Conservation (phyloP, 2,888 invertebrate species). For the Ophion slaviceki region DNA sequence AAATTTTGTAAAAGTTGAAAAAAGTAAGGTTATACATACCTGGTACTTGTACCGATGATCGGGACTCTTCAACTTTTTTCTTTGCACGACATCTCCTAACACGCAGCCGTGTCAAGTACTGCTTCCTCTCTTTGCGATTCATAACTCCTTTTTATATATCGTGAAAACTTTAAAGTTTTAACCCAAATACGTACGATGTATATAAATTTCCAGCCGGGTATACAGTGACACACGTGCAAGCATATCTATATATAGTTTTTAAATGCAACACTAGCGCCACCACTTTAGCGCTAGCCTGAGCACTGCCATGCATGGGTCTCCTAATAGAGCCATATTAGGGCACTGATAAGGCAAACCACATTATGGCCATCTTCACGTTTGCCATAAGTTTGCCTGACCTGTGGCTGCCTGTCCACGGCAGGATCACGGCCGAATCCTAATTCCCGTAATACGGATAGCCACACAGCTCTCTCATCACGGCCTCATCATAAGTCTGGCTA, state of each 20-base stretch:
- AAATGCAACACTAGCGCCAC: not conserved
- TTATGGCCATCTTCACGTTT: constrained; percentile 17
- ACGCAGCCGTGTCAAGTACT: no score
- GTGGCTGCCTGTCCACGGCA: not conserved
- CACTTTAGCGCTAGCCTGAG: constrained; percentile 28
- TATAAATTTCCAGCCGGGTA: not conserved
- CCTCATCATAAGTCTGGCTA: constrained; percentile 1
- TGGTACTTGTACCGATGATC: no score
- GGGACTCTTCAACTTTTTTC: no score
- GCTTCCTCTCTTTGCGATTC: no score
- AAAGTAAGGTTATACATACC: no score
- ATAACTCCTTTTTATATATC: no score
- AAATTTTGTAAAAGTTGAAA: no score
- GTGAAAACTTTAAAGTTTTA: no score
- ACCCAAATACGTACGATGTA: constrained; percentile 31
- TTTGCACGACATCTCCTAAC: no score
- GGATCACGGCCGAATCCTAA: not conserved
- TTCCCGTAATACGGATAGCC: not conserved
- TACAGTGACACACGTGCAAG: not conserved
- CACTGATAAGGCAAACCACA: constrained; percentile 2
- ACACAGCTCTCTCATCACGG: not conserved
- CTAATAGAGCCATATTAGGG: not conserved
- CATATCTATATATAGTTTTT: no score
- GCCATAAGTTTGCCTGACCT: not conserved
- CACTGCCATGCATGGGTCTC: no score